Evolutionary conservation across 2,888 invertebrate species (phyloP), one percentile per base, ranked within the genome.

Genomic region (Cryptus armator): DNA sequence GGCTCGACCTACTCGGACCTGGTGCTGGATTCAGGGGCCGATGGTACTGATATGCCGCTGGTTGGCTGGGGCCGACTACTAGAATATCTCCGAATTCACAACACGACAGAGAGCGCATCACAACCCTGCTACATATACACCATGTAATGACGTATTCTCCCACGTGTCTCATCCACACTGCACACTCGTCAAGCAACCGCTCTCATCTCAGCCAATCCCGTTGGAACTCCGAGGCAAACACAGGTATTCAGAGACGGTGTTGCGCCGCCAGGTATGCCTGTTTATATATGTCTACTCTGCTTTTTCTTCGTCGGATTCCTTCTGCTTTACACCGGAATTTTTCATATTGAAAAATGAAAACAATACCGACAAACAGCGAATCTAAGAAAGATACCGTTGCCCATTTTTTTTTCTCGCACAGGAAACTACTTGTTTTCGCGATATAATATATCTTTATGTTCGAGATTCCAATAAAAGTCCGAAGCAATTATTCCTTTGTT

Each of bases 261-360:
- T 72, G 62, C 37, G 64, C 64, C 43, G 74, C 59, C 76, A 84
- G 84, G 87, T 84, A 86, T 79, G 79, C 81, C 75, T 81, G 81
- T 85, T 86, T 86, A 51, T 85, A 85, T 86, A 51, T 59, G 37
- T 29, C 19, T 10, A 16, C 64, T 56, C 16, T 48, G 43, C 51
- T 71, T 56, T 68, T 16, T 51, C 16, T 16, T 64, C 67, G 16
- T 46, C 56, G 37, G n/a, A 70, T 70, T 64, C 46, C 37, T 81
- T 66, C 46, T 19, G 53, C 53, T 53, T 19, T 19, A 5, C 53
- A 53, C 2, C 53, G 19, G 9, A 53, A 16, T 53, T 53, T 53
- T 37, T 7, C 37, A 37, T 37, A 37, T 37, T 37, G 37, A 37
- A 37, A 9, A 37, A 37, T 9, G 37, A 37, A 9, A 37, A 37